Conservation (phyloP, 2,797 vertebrate genomes). For the Oreortyx pictus region DNA sequence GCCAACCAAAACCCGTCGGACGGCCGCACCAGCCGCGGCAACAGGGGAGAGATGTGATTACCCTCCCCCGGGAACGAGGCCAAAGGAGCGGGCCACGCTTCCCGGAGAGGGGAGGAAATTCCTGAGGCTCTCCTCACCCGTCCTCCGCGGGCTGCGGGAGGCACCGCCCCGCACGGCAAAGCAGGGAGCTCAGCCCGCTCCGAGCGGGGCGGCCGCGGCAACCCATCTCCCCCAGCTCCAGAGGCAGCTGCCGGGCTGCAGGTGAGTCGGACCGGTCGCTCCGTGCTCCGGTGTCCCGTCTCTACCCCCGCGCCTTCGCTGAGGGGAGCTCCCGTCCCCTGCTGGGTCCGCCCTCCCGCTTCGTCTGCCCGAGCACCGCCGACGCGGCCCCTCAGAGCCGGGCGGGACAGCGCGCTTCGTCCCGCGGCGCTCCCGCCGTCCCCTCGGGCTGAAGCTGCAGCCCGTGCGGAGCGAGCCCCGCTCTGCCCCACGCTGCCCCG, state of each 20-base stretch:
- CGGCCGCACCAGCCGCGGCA: fast-evolving
- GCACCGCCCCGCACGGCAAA: neutral
- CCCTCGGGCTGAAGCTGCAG: too few species aligned
- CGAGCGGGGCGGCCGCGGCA: fast-evolving
- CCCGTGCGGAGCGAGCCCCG: neutral
- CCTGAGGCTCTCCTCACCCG: neutral
- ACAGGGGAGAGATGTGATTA: fast-evolving
- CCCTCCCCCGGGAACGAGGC: neutral
- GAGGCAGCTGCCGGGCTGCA: neutral
- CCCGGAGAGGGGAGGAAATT: neutral
- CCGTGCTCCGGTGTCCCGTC: too few species aligned
- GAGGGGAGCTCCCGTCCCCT: neutral
- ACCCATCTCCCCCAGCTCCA: fast-evolving
- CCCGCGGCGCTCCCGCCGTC: neutral
- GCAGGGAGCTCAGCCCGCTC: neutral
- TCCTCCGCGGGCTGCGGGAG: neutral
- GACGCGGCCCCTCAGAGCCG: neutral
- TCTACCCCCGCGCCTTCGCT: neutral
- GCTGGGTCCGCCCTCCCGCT: neutral
- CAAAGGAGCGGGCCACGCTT: neutral
- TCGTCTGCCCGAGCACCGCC: too few species aligned
- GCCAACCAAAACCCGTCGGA: fast-evolving
- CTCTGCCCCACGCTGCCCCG: neutral
- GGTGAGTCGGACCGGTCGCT: neutral
- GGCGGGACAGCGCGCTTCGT: neutral